Evolutionary conservation across 2,888 invertebrate species (phyloP), one percentile per base, ranked within the genome.

Genomic region (Mylabris sibirica): DNA sequence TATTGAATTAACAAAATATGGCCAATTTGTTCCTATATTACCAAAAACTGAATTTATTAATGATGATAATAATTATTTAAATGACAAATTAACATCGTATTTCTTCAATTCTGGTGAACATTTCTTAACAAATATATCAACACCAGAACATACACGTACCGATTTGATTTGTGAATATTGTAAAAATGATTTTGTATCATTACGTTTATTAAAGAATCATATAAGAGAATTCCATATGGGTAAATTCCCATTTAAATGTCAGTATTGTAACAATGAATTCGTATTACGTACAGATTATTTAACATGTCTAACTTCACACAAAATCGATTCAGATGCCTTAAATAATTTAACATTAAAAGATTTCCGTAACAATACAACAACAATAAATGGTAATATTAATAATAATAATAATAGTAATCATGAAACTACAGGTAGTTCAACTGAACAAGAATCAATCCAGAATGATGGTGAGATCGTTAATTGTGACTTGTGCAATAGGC

Each of bases 231-330:
- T 79, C 59, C 84, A 84, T 66, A 72, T 79, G 60, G 82, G 82
- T 4, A 81, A 83, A 70, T 76, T 80, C 61, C 83, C 83, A 0
- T 83, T 80, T 65, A 81, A 79, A 71, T 84, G 84, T 72, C 79
- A 78, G 41, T 77, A 75, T 67, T 84, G 84, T 67, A 78, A 75
- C 44, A 68, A 76, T 9, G 82, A 82, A 57, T 83, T 79, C 71
- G 73, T 78, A 1, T 74, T 79, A 1, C 72, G 80, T 60, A 66
- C 74, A 1, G 80, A 83, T 60, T 82, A 80, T 64, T 79, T 83
- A 34, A 17, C 68, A 63, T 82, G 81, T 65, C 17, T 82, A 59
- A 76, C 77, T 64, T 74, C 74, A 3, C 82, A 83, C 69, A 72
- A 75, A 59, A 59, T 68, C 9, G 79, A 79, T 34, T 64, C 67